Percentiles rank a stretch among this genome's conserved stretches.
Conservation (phyloP, 2,888 invertebrate genomes). For the Timandra comae region DNA sequence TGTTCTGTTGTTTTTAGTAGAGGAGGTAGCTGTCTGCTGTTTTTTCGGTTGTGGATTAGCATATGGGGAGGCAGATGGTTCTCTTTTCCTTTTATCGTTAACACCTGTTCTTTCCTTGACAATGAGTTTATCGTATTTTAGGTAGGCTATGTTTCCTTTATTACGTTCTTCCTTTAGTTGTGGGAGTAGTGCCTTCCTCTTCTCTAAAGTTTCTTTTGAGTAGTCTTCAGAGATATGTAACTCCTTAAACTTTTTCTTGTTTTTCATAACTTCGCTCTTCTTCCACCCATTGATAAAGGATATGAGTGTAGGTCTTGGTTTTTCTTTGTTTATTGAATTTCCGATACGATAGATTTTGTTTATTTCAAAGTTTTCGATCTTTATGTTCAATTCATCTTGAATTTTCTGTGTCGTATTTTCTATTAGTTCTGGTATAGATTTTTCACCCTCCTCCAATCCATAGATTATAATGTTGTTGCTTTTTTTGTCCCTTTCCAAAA, state of each 20-base stretch:
- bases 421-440: too few relatives aligned
- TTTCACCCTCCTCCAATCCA: conserved; percentile 21
- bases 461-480: conserved; percentile 19
- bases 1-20: too few relatives aligned
- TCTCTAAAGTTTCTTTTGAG: neutral
- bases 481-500: conserved; percentile 16
- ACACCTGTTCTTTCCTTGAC: neutral
- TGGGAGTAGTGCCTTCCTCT: neutral
- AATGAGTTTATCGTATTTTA: conserved; percentile 1
- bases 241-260: conserved; percentile 17
- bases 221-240: conserved; percentile 3
- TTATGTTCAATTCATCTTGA: too few relatives aligned
- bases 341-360: too few relatives aligned
- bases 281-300: conserved; percentile 14
- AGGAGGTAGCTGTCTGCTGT: too few relatives aligned
- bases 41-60: neutral
- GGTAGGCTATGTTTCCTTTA: conserved; percentile 1
- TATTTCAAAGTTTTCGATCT: too few relatives aligned
- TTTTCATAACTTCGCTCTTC: too few relatives aligned
- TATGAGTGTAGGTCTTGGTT: conserved; percentile 16
- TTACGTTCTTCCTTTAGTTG: neutral
- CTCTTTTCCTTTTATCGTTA: conserved; percentile 2
- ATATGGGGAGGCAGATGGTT: neutral
- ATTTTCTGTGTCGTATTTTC: too few relatives aligned
- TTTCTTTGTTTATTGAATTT: conserved; percentile 8